phyloP scores from a whole-genome alignment of 2,113 vertebrate species.

The Oxyura jamaicensis region DNA sequence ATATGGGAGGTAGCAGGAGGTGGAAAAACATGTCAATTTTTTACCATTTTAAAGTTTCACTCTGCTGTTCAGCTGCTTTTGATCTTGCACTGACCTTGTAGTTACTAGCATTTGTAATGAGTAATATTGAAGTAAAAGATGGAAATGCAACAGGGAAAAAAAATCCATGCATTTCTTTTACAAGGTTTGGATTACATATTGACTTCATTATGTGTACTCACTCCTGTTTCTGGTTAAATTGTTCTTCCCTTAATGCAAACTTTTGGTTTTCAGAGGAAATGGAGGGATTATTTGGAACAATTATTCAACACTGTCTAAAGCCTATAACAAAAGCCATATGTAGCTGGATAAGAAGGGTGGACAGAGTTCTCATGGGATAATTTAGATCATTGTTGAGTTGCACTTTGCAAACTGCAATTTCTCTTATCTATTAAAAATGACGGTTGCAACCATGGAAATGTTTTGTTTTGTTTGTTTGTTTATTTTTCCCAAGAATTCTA shows the following conservation, averaged over 20 bases:
- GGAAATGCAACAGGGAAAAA: neutral
- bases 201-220: neutral
- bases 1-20: neutral
- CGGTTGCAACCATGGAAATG: neutral
- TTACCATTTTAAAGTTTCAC: neutral
- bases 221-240: neutral
- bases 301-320: neutral
- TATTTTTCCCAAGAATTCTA: neutral
- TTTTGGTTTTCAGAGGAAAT: slow-evolving; percentile 7
- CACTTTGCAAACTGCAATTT: neutral
- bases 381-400: neutral
- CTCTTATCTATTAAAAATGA: neutral
- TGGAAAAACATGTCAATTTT: neutral
- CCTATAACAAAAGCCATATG: neutral
- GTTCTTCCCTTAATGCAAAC: neutral
- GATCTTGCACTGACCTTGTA: neutral
- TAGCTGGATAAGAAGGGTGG: neutral
- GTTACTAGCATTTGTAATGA: neutral
- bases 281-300: neutral
- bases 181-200: neutral
- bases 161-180: neutral
- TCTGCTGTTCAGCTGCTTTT: neutral
- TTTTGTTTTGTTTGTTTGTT: neutral
- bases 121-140: neutral
- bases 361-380: neutral